Evolutionary conservation across 1,140 invertebrate genomes (phyloP).

Genomic region (Battus philenor): DNA sequence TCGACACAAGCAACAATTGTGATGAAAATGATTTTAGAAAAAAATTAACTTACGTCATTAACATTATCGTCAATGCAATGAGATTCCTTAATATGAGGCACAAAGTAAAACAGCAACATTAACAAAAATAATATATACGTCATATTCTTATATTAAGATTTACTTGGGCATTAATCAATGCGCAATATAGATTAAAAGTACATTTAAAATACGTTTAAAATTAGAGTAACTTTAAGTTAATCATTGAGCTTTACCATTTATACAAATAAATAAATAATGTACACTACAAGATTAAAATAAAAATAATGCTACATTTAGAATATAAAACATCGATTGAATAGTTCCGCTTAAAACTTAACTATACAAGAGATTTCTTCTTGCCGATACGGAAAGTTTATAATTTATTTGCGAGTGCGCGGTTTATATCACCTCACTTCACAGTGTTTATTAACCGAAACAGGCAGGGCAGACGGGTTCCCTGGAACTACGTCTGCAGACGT

Average conservation of each 20-base stretch:
- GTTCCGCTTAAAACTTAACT: no score
- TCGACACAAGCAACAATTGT: no score
- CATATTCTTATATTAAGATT: constrained; percentile 48
- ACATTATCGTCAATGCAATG: constrained; percentile 41
- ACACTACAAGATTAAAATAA: constrained; percentile 41
- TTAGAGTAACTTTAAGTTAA: constrained; percentile 68
- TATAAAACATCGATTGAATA: constrained; percentile 38
- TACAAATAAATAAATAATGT: constrained; percentile 74
- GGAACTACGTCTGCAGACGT: constrained; percentile 31
- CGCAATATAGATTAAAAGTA: constrained; percentile 51
- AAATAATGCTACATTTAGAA: constrained; percentile 29
- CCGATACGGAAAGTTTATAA: constrained; percentile 24
- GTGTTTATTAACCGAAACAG: constrained; percentile 84
- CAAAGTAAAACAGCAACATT: constrained; percentile 60
- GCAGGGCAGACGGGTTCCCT: constrained; percentile 38
- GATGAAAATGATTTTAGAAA: constrained; percentile 33
- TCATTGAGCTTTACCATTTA: constrained; percentile 72
- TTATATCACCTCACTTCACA: constrained; percentile 91
- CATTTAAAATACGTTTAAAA: no score
- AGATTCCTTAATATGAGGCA: constrained; percentile 67
- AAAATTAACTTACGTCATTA: constrained; percentile 25
- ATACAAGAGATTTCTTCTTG: constrained; percentile 36
- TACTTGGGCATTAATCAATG: constrained; percentile 53
- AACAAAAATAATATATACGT: constrained; percentile 50
- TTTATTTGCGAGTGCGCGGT: constrained; percentile 33